Conservation (phyloP, 1,140 invertebrate genomes). For the Lepidotrigona ventralis region DNA sequence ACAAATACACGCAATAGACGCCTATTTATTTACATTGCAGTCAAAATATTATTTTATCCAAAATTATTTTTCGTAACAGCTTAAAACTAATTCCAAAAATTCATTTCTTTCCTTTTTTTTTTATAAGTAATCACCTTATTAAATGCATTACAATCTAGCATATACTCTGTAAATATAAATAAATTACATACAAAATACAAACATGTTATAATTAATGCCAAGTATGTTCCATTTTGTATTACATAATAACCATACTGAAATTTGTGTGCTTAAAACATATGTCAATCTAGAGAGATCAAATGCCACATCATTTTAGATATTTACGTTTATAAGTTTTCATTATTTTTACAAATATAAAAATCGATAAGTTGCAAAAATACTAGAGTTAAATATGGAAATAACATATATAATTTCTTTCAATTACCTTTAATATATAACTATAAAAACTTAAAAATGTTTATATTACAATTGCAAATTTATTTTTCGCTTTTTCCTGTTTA, state of each 20-base stretch:
- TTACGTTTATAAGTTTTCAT: conserved; percentile 13
- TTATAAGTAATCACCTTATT: conserved; percentile 8
- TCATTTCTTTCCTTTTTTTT: neutral
- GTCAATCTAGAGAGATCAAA: conserved; percentile 35
- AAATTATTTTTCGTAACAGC: neutral
- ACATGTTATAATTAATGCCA: conserved; percentile 18
- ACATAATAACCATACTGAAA: conserved; percentile 40
- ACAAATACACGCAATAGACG: neutral
- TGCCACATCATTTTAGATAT: conserved; percentile 20
- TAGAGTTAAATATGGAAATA: conserved; percentile 48
- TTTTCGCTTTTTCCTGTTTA: neutral
- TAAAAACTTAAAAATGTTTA: conserved; percentile 21
- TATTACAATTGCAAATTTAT: conserved; percentile 10
- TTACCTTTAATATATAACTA: conserved; percentile 11
- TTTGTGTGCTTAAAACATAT: conserved; percentile 52
- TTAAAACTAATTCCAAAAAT: conserved; percentile 13
- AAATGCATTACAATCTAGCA: conserved; percentile 8
- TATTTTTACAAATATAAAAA: conserved; percentile 52
- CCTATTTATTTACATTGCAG: conserved; percentile 10
- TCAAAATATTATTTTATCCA: neutral
- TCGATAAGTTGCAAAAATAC: conserved; percentile 54
- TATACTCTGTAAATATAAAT: conserved; percentile 10
- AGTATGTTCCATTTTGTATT: conserved; percentile 20
- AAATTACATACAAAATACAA: conserved; percentile 35
- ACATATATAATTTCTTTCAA: conserved; percentile 28